phyloP scores from a whole-genome alignment of 2,888 invertebrate species.

The Lymantria monacha region DNA sequence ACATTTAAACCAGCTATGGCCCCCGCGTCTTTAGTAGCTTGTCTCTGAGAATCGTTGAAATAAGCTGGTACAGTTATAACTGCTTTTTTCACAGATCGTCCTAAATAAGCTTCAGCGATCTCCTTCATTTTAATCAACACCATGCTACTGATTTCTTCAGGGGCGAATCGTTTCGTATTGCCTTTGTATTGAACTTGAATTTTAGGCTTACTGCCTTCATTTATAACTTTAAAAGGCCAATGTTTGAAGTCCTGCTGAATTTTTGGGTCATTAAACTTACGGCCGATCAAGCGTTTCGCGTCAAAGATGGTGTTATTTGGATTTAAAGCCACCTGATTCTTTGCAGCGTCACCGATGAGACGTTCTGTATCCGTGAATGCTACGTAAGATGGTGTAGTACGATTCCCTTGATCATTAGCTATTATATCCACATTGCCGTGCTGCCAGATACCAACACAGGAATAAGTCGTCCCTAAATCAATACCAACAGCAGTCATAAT shows the following conservation, averaged over 20 bases:
- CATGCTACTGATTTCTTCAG: constrained; percentile 88
- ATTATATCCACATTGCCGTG: constrained; percentile 89
- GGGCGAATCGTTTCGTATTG: constrained; percentile 83
- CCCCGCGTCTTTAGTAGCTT: constrained; percentile 92
- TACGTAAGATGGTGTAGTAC: constrained; percentile 88
- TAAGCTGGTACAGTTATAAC: constrained; percentile 92
- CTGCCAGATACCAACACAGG: constrained; percentile 76
- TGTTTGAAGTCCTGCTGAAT: constrained; percentile 90
- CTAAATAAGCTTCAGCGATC: constrained; percentile 87
- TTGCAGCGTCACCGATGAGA: constrained; percentile 86
- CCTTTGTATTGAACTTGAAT: constrained; percentile 85
- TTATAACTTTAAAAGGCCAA: constrained; percentile 90
- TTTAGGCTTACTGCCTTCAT: constrained; percentile 85
- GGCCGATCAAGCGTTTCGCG: constrained; percentile 91
- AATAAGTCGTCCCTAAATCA: constrained; percentile 80
- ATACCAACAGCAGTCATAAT: constrained; percentile 77
- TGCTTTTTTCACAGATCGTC: constrained; percentile 85
- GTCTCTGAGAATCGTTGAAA: constrained; percentile 87
- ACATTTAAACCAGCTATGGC: constrained; percentile 88
- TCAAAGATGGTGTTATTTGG: constrained; percentile 90
- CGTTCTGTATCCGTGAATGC: constrained; percentile 85
- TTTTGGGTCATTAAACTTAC: constrained; percentile 87
- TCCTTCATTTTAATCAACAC: constrained; percentile 81
- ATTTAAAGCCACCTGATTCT: constrained; percentile 87
- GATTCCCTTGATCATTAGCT: constrained; percentile 85